These are phyloP conservation scores for Idaea straminata DNA, from an alignment of 2,888 invertebrate genomes.

Conservation along the genomic window DNA sequence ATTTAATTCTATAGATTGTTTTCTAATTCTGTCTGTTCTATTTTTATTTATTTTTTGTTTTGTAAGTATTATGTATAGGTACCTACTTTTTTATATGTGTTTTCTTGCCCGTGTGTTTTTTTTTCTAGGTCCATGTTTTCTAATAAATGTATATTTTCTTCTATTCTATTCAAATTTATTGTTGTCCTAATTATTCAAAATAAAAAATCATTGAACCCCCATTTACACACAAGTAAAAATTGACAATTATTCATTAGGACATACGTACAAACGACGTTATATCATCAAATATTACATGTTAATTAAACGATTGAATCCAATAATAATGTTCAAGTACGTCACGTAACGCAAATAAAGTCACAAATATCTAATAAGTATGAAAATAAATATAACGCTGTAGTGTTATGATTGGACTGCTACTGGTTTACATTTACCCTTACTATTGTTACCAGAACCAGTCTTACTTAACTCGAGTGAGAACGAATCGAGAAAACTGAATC, in stretches of 20 bases:
- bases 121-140: too few relatives aligned
- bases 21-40: too few relatives aligned
- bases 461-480: too few relatives aligned
- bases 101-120: too few relatives aligned
- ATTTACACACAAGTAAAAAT: constrained; percentile 17
- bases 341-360: constrained; percentile 11
- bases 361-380: constrained; percentile 9
- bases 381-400: constrained; percentile 11
- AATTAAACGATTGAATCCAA: constrained; percentile 13
- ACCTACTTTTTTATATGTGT: too few relatives aligned
- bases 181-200: too few relatives aligned
- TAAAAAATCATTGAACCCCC: neutral
- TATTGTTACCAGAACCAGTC: neutral
- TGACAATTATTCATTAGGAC: constrained; percentile 9
- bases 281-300: constrained; percentile 8
- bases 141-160: too few relatives aligned
- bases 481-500: too few relatives aligned
- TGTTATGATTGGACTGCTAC: constrained; percentile 21
- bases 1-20: too few relatives aligned
- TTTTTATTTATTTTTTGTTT: too few relatives aligned
- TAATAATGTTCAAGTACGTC: constrained; percentile 10
- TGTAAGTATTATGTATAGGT: too few relatives aligned
- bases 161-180: too few relatives aligned
- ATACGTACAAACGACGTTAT: constrained; percentile 15
- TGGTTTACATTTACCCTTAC: constrained; percentile 22